Conservation (phyloP, 2,797 vertebrate species). For the Liparis tanakae region DNA sequence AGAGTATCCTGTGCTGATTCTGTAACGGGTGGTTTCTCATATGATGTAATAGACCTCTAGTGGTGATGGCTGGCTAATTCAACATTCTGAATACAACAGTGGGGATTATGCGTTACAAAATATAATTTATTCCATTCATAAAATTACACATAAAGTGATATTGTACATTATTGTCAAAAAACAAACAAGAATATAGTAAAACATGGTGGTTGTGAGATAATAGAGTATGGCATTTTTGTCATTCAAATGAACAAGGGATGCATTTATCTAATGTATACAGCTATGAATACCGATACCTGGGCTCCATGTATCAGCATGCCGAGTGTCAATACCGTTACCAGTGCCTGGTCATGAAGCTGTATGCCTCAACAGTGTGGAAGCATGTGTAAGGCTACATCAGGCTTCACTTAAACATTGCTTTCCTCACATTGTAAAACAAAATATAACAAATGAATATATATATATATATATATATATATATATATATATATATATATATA, state of each 20-base stretch:
- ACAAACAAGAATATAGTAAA: background rate
- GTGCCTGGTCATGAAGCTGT: background rate
- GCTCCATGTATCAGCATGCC: too few relatives aligned
- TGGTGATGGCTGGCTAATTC: background rate
- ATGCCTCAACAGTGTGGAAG: too few relatives aligned
- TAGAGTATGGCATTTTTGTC: background rate
- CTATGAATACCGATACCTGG: background rate
- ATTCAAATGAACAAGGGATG: background rate
- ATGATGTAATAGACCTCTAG: background rate
- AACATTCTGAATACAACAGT: background rate
- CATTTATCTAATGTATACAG: background rate
- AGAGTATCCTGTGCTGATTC: conserved; percentile 16
- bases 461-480: background rate
- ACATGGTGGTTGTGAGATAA: background rate
- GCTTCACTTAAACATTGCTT: too few relatives aligned
- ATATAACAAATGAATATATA: background rate
- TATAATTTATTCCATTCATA: conserved; percentile 23
- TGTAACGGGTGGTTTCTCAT: conserved; percentile 18
- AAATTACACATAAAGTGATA: background rate
- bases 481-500: background rate
- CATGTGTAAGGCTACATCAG: too few relatives aligned
- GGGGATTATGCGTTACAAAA: conserved; percentile 9
- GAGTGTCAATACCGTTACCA: background rate
- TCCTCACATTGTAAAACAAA: too few relatives aligned
- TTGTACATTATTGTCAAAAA: background rate